Base-by-base conservation (phyloP, 37 sponge, comb jelly and placozoan genomes). In the Beroe forskalii region DNA sequence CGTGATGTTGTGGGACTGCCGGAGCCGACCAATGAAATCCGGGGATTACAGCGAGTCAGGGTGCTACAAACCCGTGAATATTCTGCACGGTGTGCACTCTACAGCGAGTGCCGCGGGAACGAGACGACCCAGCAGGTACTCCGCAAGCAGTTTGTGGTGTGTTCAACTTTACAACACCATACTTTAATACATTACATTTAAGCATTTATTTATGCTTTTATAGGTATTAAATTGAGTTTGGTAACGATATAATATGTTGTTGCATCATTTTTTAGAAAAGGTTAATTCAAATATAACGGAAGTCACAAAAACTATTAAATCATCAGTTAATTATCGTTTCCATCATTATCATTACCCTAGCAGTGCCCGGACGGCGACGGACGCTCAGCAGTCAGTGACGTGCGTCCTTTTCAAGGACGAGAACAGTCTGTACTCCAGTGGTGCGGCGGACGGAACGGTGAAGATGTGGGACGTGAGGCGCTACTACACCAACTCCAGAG, bases 401-500 rank as follows among this genome's bases (percentile, higher is more conserved):
- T 27, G 38, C 28, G 60, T 80, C 19, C 23, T 80, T 1, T 80
- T 80, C 22, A 41, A 42, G 22, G 86, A 80, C 30, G 86, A 80
- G 60, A 40, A 80, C 86, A 40, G 33, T 37, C 86, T 80, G 2
- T 80, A 80, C 60, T 44, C 86, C 55, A 44, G 86, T 55, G 86
- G 86, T 0, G 86, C 86, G 4, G 86, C 86, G 3, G 86, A 80
- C 86, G 86, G 86, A 20, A 24, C 60, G 8, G 40, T 80, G 20
- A 80, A 80, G 55, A 44, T 80, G 86, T 80, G 86, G 86, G 86
- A 80, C 28, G 33, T 80, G 27, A 32, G 86, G 8, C 43, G 86
- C 4, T 80, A 80, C 28, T 80, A 80, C 60, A 80, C 86, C n/a
- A 44, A 32, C 6, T 32, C 60, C 25, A 40, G 33, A 80, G 86